phyloP scores from a whole-genome alignment of 2,888 invertebrate species.

The Drosophila macrospina region DNA sequence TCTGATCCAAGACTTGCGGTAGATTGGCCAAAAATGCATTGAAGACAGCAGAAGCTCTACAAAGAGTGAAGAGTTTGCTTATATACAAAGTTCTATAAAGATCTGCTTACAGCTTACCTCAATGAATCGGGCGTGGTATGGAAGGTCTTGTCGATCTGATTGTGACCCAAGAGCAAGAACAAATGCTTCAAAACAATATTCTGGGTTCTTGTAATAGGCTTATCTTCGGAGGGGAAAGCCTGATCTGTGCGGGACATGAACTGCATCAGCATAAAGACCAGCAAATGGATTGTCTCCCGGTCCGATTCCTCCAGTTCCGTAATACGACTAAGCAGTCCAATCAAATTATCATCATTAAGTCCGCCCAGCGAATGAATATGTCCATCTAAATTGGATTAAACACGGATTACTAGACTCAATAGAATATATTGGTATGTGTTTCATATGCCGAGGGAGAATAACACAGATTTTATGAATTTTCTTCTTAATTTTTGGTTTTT shows the following conservation, averaged over 20 bases:
- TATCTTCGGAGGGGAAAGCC: constrained; percentile 95
- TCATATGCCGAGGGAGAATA: constrained; percentile 4
- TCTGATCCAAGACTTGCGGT: constrained; percentile 97
- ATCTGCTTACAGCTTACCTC: constrained; percentile 86
- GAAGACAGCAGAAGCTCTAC: constrained; percentile 95
- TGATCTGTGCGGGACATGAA: constrained; percentile 94
- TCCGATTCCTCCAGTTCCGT: constrained; percentile 98
- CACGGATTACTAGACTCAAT: constrained; percentile 8
- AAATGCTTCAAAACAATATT: constrained; percentile 95
- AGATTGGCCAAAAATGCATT: constrained; percentile 97
- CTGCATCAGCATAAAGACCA: constrained; percentile 98
- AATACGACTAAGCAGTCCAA: constrained; percentile 92
- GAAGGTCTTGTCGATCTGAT: constrained; percentile 95
- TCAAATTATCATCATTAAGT: constrained; percentile 92
- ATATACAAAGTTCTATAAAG: rapidly evolving
- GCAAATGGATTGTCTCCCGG: constrained; percentile 96
- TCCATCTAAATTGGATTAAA: constrained; percentile 87
- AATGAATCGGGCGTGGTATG: constrained; percentile 95
- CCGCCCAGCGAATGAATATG: constrained; percentile 94
- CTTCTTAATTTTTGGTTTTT: background rate
- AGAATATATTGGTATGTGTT: background rate
- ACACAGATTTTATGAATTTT: constrained; percentile 34
- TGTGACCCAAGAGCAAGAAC: constrained; percentile 96
- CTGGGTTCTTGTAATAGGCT: constrained; percentile 91
- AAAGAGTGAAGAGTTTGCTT: background rate